A percentile compares a stretch with the other conserved stretches of the same genome.
These are phyloP conservation scores for Drosophila orena DNA, from an alignment of 1,140 invertebrate species.

Conservation along the genomic window DNA sequence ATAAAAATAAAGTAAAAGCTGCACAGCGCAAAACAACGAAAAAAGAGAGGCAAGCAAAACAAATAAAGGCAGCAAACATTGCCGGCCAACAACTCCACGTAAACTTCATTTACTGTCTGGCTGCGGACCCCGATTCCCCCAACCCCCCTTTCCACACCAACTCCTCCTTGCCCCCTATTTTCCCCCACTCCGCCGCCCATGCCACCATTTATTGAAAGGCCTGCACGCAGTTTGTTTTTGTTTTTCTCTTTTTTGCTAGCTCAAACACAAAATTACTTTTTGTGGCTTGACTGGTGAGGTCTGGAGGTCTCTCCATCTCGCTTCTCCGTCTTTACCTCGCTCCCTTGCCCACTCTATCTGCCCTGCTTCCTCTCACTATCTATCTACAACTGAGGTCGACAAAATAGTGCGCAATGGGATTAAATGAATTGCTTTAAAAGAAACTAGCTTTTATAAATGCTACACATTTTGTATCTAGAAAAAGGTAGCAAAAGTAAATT, in stretches of 20 bases:
- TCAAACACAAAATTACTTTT: conserved; percentile 63
- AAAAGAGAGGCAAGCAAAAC: conserved; percentile 30
- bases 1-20: conserved; percentile 39
- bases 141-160: background rate
- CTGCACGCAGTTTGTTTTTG: conserved; percentile 50
- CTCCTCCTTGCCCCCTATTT: background rate
- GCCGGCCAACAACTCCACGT: conserved; percentile 41
- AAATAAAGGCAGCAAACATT: conserved; percentile 43
- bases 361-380: conserved; percentile 40
- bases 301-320: conserved; percentile 21
- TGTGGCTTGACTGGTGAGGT: conserved; percentile 54
- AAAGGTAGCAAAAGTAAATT: background rate
- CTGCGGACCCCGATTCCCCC: conserved; percentile 2
- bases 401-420: conserved; percentile 3
- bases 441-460: background rate
- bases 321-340: conserved; percentile 5
- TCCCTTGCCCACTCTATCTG: conserved; percentile 13
- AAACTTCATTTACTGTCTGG: conserved; percentile 52
- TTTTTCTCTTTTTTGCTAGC: conserved; percentile 40
- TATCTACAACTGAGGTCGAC: conserved; percentile 17
- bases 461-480: too few relatives aligned
- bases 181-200: background rate
- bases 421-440: background rate
- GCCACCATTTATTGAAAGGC: conserved; percentile 31
- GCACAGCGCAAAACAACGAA: conserved; percentile 18